Evolutionary conservation across 2,113 vertebrate species (phyloP), one percentile per base, ranked within the genome.

Genomic region (Entelurus aequoreus): DNA sequence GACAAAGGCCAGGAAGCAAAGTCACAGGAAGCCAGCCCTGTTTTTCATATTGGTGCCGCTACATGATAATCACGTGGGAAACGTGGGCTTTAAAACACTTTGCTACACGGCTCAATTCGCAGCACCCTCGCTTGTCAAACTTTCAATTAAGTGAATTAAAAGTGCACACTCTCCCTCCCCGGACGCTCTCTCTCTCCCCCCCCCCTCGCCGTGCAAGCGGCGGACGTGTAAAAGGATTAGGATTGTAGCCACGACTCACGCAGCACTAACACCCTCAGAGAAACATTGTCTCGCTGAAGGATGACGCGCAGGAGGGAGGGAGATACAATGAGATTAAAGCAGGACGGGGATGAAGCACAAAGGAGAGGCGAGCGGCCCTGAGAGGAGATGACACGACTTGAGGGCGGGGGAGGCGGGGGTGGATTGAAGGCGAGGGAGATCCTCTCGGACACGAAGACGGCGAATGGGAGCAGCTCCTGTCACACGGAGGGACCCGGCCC

Each of bases 371-470:
- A 80, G 71, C 69, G 4, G 62, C 38, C 48, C 76, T 76, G 80
- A 84, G 76, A 85, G 81, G 79, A 85, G 81, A 82, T 79, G 60
- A 64, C 68, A 82, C 54, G 71, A 81, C 72, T 69, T 77, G 75
- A 63, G 56, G 47, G 55, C 5, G 3, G 61, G 53, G 65, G 19
- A 52, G 48, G 66, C 10, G 5, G 5, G 42, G 5, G 42, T 46
- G 72, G 85, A 83, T 37, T 83, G 81, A 80, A 76, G 69, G 81
- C 35, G 42, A 73, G 69, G 76, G 81, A 84, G 72, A 85, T 84
- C 59, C 72, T 79, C 65, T 72, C 61, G 58, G 85, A 84, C 81
- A 81, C 76, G 48, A 2, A 63, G 53, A 35, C 71, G 54, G 71
- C 63, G 75, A 78, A 74, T 28, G 74, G 70, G 66, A 75, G 69